Evolutionary conservation across 1,140 invertebrate species (phyloP).

Genomic region (Eurytemora carolleeae): DNA sequence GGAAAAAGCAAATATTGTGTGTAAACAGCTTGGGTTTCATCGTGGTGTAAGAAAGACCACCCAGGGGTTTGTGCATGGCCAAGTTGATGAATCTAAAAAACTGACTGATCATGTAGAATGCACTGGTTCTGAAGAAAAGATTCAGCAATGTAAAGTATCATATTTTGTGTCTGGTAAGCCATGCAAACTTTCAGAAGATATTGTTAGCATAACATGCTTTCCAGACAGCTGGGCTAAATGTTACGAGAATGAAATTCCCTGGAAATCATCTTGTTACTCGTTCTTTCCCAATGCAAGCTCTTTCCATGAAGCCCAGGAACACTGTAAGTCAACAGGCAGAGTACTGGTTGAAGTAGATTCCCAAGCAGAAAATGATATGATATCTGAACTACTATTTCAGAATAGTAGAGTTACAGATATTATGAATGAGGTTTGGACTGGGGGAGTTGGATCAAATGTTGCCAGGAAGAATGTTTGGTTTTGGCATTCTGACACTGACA

Average conservation of each 20-base stretch:
- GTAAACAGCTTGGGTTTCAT: constrained; percentile 32
- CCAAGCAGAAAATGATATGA: constrained; percentile 37
- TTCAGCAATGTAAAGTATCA: constrained; percentile 28
- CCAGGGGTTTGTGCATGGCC: constrained; percentile 19
- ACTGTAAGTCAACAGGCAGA: constrained; percentile 22
- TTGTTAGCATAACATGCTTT: constrained; percentile 24
- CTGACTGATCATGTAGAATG: constrained; percentile 22
- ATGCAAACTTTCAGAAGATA: constrained; percentile 24
- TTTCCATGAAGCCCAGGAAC: constrained; percentile 27
- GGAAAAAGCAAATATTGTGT: constrained; percentile 33
- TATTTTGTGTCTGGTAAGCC: constrained; percentile 20
- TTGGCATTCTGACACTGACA: constrained; percentile 27
- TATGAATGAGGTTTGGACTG: constrained; percentile 29
- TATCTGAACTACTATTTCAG: constrained; percentile 33
- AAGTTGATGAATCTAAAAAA: constrained; percentile 16
- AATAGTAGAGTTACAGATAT: constrained; percentile 1
- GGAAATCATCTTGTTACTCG: constrained; percentile 30
- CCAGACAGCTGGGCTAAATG: constrained; percentile 27
- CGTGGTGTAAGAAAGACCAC: constrained; percentile 24
- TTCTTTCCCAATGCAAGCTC: constrained; percentile 22
- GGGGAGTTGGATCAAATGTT: constrained; percentile 31
- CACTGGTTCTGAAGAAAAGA: constrained; percentile 30
- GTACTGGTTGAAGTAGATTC: constrained; percentile 29
- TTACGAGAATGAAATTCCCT: constrained; percentile 28
- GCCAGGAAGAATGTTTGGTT: constrained; percentile 30